Evolutionary conservation across 2,113 vertebrate species (phyloP).

Genomic region (Platysteira castanea): DNA sequence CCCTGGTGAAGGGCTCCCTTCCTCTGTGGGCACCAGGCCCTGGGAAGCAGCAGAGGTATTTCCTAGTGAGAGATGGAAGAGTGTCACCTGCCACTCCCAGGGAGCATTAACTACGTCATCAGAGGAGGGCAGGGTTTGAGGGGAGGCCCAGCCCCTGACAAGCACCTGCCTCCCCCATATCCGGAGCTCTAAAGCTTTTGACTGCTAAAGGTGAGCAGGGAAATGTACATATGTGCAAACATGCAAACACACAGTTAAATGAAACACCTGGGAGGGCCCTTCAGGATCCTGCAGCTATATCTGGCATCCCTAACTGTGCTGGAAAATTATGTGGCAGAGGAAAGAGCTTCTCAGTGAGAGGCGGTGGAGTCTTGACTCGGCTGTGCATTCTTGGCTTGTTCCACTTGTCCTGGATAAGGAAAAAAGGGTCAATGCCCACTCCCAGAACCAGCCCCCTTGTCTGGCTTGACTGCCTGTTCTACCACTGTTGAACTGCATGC

Average conservation of each 20-base stretch:
- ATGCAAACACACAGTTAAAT: neutral
- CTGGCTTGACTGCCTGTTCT: neutral
- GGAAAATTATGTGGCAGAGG: neutral
- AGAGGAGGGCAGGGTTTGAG: neutral
- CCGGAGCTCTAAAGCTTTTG: neutral
- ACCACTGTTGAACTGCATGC: neutral
- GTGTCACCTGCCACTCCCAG: accelerated
- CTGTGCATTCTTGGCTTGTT: neutral
- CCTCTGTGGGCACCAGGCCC: neutral
- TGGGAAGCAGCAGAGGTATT: neutral
- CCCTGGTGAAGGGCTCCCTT: neutral
- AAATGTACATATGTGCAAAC: accelerated
- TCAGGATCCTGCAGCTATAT: neutral
- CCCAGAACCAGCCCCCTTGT: neutral
- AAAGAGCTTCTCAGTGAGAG: neutral
- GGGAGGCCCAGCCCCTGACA: accelerated
- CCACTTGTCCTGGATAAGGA: neutral
- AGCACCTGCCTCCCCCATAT: neutral
- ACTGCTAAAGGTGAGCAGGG: neutral
- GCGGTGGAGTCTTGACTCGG: neutral
- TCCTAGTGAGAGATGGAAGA: neutral
- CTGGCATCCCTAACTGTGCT: neutral
- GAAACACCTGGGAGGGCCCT: neutral
- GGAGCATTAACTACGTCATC: neutral
- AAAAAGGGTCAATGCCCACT: neutral